Evolutionary conservation across 2,797 vertebrate species (phyloP).

Genomic region (Diceros bicornis): DNA sequence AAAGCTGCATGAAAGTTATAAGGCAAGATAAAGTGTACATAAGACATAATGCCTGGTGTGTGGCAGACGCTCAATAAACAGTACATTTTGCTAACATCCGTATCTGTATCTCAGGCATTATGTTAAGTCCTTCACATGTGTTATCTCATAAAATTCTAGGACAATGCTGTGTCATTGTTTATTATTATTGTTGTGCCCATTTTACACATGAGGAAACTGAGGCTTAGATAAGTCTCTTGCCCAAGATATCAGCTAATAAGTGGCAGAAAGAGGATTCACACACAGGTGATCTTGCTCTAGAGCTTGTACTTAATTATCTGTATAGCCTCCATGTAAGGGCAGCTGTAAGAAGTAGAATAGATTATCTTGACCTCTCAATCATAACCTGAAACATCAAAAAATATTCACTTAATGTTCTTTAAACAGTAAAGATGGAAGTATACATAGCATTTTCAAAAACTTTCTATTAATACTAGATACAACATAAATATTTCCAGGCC

Average conservation of each 20-base stretch:
- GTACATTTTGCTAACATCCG: neutral
- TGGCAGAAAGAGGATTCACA: neutral
- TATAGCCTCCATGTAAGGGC: neutral
- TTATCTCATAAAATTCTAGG: neutral
- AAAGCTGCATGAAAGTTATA: neutral
- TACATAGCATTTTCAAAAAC: neutral
- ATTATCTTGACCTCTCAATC: neutral
- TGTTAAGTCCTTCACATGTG: neutral
- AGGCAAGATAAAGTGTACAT: neutral
- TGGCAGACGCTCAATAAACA: neutral
- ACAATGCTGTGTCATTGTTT: neutral
- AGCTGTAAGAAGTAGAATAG: neutral
- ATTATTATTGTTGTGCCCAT: neutral
- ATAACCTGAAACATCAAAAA: neutral
- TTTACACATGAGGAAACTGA: neutral
- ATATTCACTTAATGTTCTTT: neutral
- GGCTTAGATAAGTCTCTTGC: neutral
- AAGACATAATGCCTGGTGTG: neutral
- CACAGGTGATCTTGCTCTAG: neutral
- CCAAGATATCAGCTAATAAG: neutral
- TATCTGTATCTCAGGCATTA: neutral
- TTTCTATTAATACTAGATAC: neutral
- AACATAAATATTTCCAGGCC: constrained; percentile 8
- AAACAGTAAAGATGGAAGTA: neutral
- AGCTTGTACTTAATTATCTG: neutral